phyloP scores from a whole-genome alignment of 1,140 invertebrate genomes.

The Nylanderia fulva region DNA sequence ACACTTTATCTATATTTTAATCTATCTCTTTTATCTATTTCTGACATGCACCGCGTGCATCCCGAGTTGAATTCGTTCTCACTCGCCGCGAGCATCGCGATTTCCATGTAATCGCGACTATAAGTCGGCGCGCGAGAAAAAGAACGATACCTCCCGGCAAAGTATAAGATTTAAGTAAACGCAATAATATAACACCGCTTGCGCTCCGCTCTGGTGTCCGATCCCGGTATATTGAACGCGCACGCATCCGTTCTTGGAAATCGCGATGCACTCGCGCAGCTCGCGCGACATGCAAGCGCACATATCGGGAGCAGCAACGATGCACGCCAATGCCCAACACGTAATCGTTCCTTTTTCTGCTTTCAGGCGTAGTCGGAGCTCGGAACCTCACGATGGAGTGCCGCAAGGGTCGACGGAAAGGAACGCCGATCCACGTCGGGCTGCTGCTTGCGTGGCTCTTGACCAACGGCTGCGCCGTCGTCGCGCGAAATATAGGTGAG shows the following conservation, averaged over 20 bases:
- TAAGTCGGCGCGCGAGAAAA: not conserved
- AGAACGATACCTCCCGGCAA: not conserved
- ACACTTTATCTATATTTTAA: conserved; percentile 14
- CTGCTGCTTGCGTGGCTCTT: conserved; percentile 83
- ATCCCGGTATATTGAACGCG: not conserved
- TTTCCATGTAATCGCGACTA: conserved; percentile 27
- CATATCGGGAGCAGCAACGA: conserved; percentile 31
- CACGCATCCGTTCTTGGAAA: conserved; percentile 38
- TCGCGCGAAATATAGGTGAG: conserved; percentile 83
- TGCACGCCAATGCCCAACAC: not conserved
- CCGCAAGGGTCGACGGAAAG: conserved; percentile 84
- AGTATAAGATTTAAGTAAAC: conserved; percentile 45
- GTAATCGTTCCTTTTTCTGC: conserved; percentile 65
- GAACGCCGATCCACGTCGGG: conserved; percentile 78
- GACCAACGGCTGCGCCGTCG: conserved; percentile 81
- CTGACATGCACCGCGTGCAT: not conserved
- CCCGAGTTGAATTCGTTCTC: conserved; percentile 1
- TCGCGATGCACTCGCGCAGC: conserved; percentile 31
- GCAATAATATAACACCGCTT: conserved; percentile 25
- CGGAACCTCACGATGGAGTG: conserved; percentile 84
- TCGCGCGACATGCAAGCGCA: conserved; percentile 15
- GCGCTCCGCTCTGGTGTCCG: not conserved
- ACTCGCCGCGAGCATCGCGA: not conserved
- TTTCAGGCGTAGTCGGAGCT: conserved; percentile 84
- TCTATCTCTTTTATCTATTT: conserved; percentile 1